Evolutionary conservation across 1,140 invertebrate species (phyloP).

Genomic region (Papilio machaon): DNA sequence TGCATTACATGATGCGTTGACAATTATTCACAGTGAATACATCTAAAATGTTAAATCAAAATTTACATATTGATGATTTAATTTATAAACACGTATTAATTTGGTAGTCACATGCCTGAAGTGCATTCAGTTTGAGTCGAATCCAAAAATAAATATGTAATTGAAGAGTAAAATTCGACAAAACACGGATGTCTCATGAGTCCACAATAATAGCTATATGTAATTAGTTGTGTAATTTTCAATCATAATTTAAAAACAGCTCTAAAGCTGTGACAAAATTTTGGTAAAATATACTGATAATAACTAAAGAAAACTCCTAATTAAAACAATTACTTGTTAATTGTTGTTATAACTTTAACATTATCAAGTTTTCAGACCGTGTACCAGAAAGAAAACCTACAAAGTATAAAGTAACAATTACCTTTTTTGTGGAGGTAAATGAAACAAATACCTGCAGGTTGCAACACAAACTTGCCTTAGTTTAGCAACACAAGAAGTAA

Average conservation of each 20-base stretch:
- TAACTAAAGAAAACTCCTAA: not conserved
- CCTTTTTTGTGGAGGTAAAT: not conserved
- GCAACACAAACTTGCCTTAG: slow-evolving; percentile 1
- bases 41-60: slow-evolving; percentile 1
- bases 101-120: not conserved
- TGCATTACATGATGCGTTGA: not conserved
- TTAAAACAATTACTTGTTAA: not conserved
- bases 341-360: not conserved
- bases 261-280: not conserved
- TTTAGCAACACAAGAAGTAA: not conserved
- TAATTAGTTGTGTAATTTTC: too few species aligned
- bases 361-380: not conserved
- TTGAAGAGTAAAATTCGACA: not conserved
- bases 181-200: too few species aligned
- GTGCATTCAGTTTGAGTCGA: not conserved
- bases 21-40: slow-evolving; percentile 9
- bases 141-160: not conserved
- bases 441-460: slow-evolving; percentile 8
- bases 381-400: not conserved
- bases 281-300: not conserved
- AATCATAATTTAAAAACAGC: too few species aligned
- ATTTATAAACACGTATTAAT: not conserved
- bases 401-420: slow-evolving; percentile 25
- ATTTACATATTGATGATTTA: not conserved
- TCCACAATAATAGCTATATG: too few species aligned